These are phyloP conservation scores for Eupithecia insigniata DNA, from an alignment of 2,888 invertebrate species.

Conservation along the genomic window DNA sequence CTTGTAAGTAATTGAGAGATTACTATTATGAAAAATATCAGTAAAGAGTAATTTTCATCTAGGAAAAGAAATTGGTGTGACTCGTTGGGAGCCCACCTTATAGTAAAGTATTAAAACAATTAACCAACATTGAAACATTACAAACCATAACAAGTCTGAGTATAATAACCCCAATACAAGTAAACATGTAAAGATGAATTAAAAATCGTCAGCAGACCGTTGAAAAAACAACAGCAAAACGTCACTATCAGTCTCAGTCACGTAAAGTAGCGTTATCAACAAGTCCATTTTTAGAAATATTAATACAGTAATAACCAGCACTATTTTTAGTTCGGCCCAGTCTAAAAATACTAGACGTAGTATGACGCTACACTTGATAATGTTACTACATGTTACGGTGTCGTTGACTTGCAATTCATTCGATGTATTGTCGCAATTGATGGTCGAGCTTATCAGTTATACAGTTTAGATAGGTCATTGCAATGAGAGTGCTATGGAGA, in stretches of 20 bases:
- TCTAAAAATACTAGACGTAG: conserved; percentile 79
- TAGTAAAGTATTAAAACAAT: neutral
- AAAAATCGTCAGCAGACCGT: conserved; percentile 35
- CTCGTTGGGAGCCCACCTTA: too few relatives aligned
- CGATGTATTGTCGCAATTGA: conserved; percentile 62
- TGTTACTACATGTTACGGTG: conserved; percentile 73
- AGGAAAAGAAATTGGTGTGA: too few relatives aligned
- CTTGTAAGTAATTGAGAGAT: too few relatives aligned
- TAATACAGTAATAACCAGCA: conserved; percentile 83
- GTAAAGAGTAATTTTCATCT: too few relatives aligned
- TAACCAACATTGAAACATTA: neutral
- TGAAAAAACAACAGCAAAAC: conserved; percentile 52
- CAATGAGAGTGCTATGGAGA: conserved; percentile 41
- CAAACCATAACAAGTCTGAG: neutral
- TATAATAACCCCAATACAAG: conserved; percentile 8
- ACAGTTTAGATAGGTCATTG: conserved; percentile 57
- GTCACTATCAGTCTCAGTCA: conserved; percentile 76
- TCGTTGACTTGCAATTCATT: conserved; percentile 81
- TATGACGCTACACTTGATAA: conserved; percentile 80
- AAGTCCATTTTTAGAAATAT: conserved; percentile 84
- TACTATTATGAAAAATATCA: too few relatives aligned
- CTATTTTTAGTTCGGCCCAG: conserved; percentile 83
- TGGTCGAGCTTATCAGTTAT: conserved; percentile 57
- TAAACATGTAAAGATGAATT: conserved; percentile 16
- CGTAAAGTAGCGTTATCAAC: conserved; percentile 80